Base-by-base conservation (phyloP, 2,797 vertebrate genomes). In the Leptatherina wallacei region DNA sequence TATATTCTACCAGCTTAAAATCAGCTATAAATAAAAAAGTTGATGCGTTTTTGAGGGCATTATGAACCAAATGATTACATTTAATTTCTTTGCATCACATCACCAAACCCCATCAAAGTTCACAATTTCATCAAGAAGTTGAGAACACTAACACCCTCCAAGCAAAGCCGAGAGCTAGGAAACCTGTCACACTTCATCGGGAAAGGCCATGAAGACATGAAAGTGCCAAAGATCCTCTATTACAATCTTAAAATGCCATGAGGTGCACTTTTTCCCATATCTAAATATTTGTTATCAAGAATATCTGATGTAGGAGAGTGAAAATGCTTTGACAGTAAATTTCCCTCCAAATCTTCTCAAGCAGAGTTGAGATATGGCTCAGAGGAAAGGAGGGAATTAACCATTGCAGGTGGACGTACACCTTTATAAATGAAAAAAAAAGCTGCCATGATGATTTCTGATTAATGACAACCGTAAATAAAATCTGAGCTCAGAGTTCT, bases 281-380 rank as follows among this genome's bases (percentile, higher is more conserved):
- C 54, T 81, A 10, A 56, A 65, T 65, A 68, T 69, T 60, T 42
- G 67, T 72, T 78, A 82, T 80, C 58, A 66, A 65, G 55, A 80
- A 65, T 73, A 77, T 75, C 68, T 77, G 81, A 80, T 85, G 79
- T 85, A 84, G 77, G 81, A 83, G 82, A 85, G 68, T 24, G 7
- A 75, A 65, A 79, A 67, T 49, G 75, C 71, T 81, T 76, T 51
- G 75, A 69, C 75, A 61, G 73, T 83, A 65, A 82, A 87, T 88
- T 89, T 84, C 80, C 77, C 65, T 75, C 55, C 71, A 73, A 86
- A 82, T 77, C 81, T 86, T 81, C 63, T 66, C 75, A 80, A 89
- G 76, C 84, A 1, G 27, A 33, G 57, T 77, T 82, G 61, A 83
- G 74, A 80, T 77, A 61, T 1, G 16, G 69, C 79, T 81, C 73